Conservation (phyloP, 2,797 vertebrate species). For the Uromys caudimaculatus region DNA sequence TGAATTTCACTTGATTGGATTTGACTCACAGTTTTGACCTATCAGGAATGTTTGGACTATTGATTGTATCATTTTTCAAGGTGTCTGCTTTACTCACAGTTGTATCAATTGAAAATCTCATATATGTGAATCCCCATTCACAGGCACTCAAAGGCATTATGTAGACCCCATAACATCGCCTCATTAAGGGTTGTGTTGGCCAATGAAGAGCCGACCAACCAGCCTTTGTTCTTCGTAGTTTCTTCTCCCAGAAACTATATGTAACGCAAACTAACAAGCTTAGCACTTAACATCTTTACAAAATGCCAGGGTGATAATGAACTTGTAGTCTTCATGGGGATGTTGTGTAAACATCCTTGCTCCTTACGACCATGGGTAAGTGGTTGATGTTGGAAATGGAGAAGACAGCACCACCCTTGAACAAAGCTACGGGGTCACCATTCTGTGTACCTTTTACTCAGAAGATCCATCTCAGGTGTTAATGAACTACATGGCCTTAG, state of each 20-base stretch:
- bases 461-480: neutral
- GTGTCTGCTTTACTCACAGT: neutral
- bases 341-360: neutral
- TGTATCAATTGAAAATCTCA: neutral
- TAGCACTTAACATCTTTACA: neutral
- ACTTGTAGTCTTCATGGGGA: neutral
- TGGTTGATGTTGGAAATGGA: neutral
- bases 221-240: neutral
- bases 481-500: neutral
- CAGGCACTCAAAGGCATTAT: neutral
- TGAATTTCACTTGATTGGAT: slow-evolving; percentile 23
- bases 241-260: neutral
- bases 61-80: slow-evolving; percentile 34
- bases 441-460: neutral
- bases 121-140: neutral
- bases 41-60: slow-evolving; percentile 19
- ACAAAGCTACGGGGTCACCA: neutral
- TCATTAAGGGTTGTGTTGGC: neutral
- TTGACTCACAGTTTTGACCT: neutral
- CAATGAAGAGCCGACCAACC: neutral
- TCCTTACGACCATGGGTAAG: neutral
- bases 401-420: neutral
- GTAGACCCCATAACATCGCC: neutral
- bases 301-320: neutral
- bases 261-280: neutral